phyloP scores from a whole-genome alignment of 2,113 vertebrate genomes.

The Corythaeola cristata region DNA sequence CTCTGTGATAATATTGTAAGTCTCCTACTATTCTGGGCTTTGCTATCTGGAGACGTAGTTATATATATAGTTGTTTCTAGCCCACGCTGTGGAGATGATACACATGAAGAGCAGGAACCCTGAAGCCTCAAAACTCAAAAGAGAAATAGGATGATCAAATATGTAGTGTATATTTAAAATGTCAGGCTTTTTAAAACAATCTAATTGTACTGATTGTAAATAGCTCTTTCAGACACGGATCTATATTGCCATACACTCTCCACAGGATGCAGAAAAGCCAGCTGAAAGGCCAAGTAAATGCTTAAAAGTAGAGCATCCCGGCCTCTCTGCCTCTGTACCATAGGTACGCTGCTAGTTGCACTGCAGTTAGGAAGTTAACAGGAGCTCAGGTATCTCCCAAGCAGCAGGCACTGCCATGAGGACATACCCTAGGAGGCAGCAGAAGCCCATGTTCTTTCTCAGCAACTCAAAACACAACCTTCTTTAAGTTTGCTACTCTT shows the following conservation, averaged over 20 bases:
- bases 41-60: not conserved
- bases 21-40: not conserved
- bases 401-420: not conserved
- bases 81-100: not conserved
- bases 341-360: not conserved
- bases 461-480: not conserved
- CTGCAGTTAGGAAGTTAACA: too few relatives aligned
- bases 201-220: not conserved
- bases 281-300: not conserved
- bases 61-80: too few relatives aligned
- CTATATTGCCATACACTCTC: not conserved
- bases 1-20: not conserved
- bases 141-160: not conserved
- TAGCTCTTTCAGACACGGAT: not conserved
- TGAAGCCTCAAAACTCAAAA: not conserved
- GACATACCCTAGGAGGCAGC: conserved; percentile 60
- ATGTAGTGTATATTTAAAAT: not conserved
- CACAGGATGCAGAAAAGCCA: not conserved
- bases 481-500: not conserved
- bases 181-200: not conserved
- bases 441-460: not conserved
- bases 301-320: not conserved
- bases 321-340: not conserved
- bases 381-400: not conserved
- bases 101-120: not conserved